Conservation (phyloP, 2,888 invertebrate genomes). For the Maniola hyperantus region DNA sequence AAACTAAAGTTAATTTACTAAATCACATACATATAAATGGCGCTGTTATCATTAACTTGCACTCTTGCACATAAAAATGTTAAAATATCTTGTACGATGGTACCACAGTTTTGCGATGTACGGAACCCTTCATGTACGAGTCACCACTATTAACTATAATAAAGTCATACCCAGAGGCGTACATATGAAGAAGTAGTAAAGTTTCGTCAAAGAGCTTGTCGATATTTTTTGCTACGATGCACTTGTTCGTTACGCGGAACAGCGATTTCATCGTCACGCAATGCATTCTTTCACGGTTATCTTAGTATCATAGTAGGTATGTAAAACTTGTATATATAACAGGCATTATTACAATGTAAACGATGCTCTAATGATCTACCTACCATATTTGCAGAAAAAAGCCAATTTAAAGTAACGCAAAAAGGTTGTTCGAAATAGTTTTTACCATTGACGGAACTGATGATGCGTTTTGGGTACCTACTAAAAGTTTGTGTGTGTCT, state of each 20-base stretch:
- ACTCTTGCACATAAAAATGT: no score
- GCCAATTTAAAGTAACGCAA: background rate
- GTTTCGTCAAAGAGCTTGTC: conserved; percentile 11
- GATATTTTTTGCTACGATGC: conserved; percentile 15
- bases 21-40: no score
- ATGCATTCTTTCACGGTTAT: conserved; percentile 30
- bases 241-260: conserved; percentile 30
- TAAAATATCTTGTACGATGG: no score
- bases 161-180: background rate
- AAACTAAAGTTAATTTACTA: no score
- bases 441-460: background rate
- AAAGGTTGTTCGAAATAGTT: background rate
- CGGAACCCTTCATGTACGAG: no score
- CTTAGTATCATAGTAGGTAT: conserved; percentile 8
- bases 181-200: background rate
- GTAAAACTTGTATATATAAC: background rate
- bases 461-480: no score
- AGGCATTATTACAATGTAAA: background rate
- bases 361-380: background rate
- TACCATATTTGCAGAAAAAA: background rate
- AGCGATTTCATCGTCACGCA: conserved; percentile 38
- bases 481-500: no score
- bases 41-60: no score
- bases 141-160: background rate
- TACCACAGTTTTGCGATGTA: no score